Evolutionary conservation across 2,888 invertebrate species (phyloP), one percentile per base, ranked within the genome.

Genomic region (Torymus tubicola): DNA sequence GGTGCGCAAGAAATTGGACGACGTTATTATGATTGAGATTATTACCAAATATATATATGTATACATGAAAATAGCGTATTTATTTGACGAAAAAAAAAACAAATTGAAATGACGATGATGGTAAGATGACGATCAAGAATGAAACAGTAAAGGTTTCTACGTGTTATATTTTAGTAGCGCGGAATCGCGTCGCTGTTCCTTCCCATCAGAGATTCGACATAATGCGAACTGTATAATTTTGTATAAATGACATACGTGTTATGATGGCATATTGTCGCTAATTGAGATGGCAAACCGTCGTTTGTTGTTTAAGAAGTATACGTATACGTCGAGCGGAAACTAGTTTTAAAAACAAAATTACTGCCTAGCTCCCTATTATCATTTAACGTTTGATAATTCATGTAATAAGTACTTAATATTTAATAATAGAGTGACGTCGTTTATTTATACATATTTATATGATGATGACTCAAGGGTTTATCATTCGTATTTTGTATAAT

Each of bases 1-100:
- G 42, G 8, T 42, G 42, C 42, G 0, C 52, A 58, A 50, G 67
- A 81, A 70, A 61, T 65, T n/a, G 65, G 55, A 69, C 53, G 72
- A 42, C 42, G 42, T 42, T 57, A 57, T 70, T 68, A 31, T 50
- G 71, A 69, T 78, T 78, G 75, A 81, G 63, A 81, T 78, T 78
- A 81, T 81, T 69, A 78, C 3, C 61, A 53, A 53, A 16, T 69
- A 80, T 53, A 65, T 75, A 65, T 68, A 78, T 81, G 70, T 79
- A 81, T 75, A 80, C 70, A 80, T 79, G 78, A 55, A 53, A 52
- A 81, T 83, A 81, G 67, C 65, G 55, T 83, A 83, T 81, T 83
- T 81, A 80, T 83, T 81, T 69, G 67, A 50, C 65, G 73, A 82
- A 71, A 21, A 14, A 21, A 14, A 50, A 55, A 57, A 65, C 10